Evolutionary conservation across 2,113 vertebrate genomes (phyloP).

Genomic region (Gambusia holbrooki): DNA sequence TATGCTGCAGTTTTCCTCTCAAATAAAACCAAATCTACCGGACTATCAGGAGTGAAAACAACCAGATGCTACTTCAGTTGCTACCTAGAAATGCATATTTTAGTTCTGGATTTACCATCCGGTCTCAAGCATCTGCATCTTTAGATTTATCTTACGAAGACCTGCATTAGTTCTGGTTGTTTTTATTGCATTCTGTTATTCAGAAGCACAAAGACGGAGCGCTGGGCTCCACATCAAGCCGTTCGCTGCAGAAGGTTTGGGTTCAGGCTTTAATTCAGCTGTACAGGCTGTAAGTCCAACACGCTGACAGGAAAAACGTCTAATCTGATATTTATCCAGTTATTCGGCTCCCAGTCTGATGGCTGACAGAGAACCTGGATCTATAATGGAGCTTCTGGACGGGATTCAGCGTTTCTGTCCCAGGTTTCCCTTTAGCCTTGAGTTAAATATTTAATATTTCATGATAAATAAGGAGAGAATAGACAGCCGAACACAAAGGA

Average conservation of each 20-base stretch:
- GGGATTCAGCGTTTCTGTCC: slow-evolving; percentile 10
- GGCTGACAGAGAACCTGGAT: slow-evolving; percentile 44
- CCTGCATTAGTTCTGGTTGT: slow-evolving; percentile 59
- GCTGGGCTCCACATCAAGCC: slow-evolving; percentile 11
- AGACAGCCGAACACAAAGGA: background rate
- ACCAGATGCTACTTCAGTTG: too few species aligned
- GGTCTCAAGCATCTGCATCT: too few species aligned
- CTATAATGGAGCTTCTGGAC: slow-evolving; percentile 12
- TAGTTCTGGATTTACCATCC: too few species aligned
- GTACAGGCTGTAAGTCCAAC: slow-evolving; percentile 38
- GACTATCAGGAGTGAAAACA: too few species aligned
- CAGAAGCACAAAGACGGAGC: background rate
- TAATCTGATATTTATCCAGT: slow-evolving; percentile 57
- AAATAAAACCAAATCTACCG: too few species aligned
- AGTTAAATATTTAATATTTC: background rate
- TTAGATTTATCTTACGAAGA: slow-evolving; percentile 63
- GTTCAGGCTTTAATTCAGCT: slow-evolving; percentile 57
- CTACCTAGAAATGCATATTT: too few species aligned
- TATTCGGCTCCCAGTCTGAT: slow-evolving; percentile 18
- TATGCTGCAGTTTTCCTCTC: too few species aligned
- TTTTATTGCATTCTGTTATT: slow-evolving; percentile 44
- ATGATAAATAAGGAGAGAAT: background rate
- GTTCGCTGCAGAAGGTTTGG: slow-evolving; percentile 50
- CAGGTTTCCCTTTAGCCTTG: background rate
- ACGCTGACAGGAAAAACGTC: slow-evolving; percentile 40